Base-by-base conservation (phyloP, 2,113 vertebrate genomes). In the Oxyura jamaicensis region DNA sequence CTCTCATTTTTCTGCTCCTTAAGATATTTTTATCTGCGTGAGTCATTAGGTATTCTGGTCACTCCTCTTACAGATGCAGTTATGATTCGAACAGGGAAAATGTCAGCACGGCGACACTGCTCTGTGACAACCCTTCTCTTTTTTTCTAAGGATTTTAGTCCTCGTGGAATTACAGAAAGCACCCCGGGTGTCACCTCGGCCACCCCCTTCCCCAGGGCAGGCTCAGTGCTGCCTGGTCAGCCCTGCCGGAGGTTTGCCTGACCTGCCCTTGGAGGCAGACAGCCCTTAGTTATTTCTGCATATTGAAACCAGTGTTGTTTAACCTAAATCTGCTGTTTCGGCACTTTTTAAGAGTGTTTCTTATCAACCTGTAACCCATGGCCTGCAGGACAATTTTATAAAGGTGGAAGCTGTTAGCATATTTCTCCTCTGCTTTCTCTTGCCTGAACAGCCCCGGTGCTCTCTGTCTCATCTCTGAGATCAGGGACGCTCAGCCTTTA, bases 41-140 rank as follows among this genome's bases (percentile, higher is more conserved):
- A 96, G 29, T 97, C 95, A 97, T 93, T 94, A 95, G 60, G 86
- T 89, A 95, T 97, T 97, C 91, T 96, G 95, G 83, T 97, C 91
- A 96, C 68, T 93, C 21, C 21, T 91, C 31, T 71, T 80, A 55
- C 83, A 90, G 83, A 79, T 87, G 74, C 67, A 88, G 75, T 71
- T 78, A 90, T 52, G 89, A 95, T 83, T 94, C 72, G 95, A 85
- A 76, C 41, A 35, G 66, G 58, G 53, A 95, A 92, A 93, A 94
- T 73, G 72, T 83, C 52, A 89, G 1, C 83, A 82, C 33, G 92
- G 63, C 71, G 63, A 82, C 82, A 94, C 77, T 58, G 92, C n/a
- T 87, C 78, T 86, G 26, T 92, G 79, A 83, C 59, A 90, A 77
- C 15, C 3, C 13, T 72, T 93, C 48, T 82, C 44, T 33, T 48